Evolutionary conservation across 2,797 vertebrate genomes (phyloP).

Genomic region (Podargus strigoides): DNA sequence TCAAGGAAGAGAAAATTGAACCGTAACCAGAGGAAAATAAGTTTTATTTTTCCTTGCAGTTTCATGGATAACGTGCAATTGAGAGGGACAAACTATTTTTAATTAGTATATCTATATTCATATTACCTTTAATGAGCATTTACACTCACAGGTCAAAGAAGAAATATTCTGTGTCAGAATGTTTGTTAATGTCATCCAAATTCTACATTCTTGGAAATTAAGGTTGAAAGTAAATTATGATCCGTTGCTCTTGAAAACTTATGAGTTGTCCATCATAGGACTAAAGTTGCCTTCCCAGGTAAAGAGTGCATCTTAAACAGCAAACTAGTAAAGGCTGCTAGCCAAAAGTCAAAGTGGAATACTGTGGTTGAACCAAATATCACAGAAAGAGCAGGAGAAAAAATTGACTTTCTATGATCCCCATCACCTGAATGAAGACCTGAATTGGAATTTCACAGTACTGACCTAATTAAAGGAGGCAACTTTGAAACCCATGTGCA

Average conservation of each 20-base stretch:
- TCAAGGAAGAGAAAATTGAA: neutral
- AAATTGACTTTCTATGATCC: neutral
- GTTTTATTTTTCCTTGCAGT: neutral
- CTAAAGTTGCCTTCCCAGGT: neutral
- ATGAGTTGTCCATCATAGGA: neutral
- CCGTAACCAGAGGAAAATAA: neutral
- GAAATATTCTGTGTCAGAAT: neutral
- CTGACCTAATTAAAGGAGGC: neutral
- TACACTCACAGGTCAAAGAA: neutral
- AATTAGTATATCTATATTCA: neutral
- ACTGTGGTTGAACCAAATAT: neutral
- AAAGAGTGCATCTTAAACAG: neutral
- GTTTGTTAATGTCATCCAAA: neutral
- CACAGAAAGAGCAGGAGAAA: neutral
- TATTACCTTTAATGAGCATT: neutral
- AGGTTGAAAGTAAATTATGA: neutral
- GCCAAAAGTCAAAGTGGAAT: neutral
- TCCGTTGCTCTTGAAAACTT: neutral
- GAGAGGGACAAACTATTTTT: neutral
- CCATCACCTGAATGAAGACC: neutral
- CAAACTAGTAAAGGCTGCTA: neutral
- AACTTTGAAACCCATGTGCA: accelerated
- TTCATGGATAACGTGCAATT: neutral
- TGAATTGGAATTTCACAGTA: neutral
- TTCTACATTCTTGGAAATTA: neutral